phyloP scores from a whole-genome alignment of 2,888 invertebrate species.

The Lapara coniferarum region DNA sequence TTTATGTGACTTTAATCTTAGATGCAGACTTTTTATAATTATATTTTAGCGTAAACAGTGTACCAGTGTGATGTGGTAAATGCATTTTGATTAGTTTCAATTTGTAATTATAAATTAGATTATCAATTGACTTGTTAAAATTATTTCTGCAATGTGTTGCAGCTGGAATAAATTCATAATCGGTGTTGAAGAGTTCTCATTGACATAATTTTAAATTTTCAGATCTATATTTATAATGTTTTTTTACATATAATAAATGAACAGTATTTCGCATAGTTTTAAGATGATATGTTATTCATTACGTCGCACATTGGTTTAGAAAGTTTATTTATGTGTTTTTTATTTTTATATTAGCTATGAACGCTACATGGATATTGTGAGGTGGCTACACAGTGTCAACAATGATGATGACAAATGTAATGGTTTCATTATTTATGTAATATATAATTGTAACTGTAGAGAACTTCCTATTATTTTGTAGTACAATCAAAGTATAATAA shows the following conservation, averaged over 20 bases:
- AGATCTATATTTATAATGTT: slow-evolving; percentile 40
- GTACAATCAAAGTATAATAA: slow-evolving; percentile 83
- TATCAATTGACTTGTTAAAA: not conserved
- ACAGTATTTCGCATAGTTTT: slow-evolving; percentile 77
- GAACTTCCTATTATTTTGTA: slow-evolving; percentile 84
- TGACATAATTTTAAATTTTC: not conserved
- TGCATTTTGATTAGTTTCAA: slow-evolving; percentile 55
- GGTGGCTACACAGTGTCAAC: slow-evolving; percentile 45
- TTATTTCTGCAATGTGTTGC: slow-evolving; percentile 3
- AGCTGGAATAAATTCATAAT: slow-evolving; percentile 1
- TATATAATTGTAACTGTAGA: slow-evolving; percentile 81
- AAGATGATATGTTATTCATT: slow-evolving; percentile 45
- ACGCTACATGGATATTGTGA: slow-evolving; percentile 55
- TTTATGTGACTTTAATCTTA: slow-evolving; percentile 75
- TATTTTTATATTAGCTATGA: slow-evolving; percentile 47
- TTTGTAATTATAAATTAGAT: slow-evolving; percentile 42
- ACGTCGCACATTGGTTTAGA: slow-evolving; percentile 42
- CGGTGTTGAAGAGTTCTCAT: not conserved
- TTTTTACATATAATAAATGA: slow-evolving; percentile 64
- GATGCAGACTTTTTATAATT: slow-evolving; percentile 64
- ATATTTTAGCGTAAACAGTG: slow-evolving; percentile 55
- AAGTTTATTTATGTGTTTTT: slow-evolving; percentile 46
- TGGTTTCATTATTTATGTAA: slow-evolving; percentile 80
- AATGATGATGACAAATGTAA: slow-evolving; percentile 66
- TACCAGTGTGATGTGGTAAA: slow-evolving; percentile 56